Percentiles rank a stretch among this genome's conserved stretches.
Evolutionary conservation across 1,140 invertebrate species (phyloP).

Genomic region (Rhagoletis pomonella): DNA sequence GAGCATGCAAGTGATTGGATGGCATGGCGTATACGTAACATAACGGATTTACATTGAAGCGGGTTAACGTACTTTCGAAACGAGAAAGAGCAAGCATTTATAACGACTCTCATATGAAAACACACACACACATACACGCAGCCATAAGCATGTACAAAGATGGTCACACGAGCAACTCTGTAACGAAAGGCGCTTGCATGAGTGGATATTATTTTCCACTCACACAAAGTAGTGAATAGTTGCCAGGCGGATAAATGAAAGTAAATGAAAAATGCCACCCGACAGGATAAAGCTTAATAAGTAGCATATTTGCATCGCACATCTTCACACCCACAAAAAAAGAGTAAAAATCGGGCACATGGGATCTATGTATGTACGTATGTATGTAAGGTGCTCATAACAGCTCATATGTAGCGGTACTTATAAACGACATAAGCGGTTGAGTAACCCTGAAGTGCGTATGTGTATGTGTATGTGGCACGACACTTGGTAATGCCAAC

Average conservation of each 20-base stretch:
- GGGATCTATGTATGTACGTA: not conserved
- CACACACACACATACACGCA: not conserved
- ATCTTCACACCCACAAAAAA: not conserved
- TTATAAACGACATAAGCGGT: too few species aligned
- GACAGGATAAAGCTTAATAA: not conserved
- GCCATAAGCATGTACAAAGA: too few species aligned
- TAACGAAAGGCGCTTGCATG: too few species aligned
- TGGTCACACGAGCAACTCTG: too few species aligned
- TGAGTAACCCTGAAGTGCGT: too few species aligned
- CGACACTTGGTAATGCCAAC: too few species aligned
- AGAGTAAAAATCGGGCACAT: too few species aligned
- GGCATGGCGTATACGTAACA: not conserved
- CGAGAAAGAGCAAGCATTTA: too few species aligned
- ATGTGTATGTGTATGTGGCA: too few species aligned
- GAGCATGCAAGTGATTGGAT: conserved; percentile 1
- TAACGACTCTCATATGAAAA: too few species aligned
- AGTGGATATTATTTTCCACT: too few species aligned
- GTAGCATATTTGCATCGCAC: not conserved
- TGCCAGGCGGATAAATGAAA: not conserved
- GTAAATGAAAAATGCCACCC: not conserved
- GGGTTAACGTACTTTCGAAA: conserved; percentile 45
- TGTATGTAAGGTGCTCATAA: not conserved
- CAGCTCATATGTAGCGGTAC: too few species aligned
- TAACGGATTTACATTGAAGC: not conserved
- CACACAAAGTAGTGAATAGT: not conserved